These are phyloP conservation scores for Zele albiditarsus DNA, from an alignment of 2,888 invertebrate genomes.

Conservation along the genomic window DNA sequence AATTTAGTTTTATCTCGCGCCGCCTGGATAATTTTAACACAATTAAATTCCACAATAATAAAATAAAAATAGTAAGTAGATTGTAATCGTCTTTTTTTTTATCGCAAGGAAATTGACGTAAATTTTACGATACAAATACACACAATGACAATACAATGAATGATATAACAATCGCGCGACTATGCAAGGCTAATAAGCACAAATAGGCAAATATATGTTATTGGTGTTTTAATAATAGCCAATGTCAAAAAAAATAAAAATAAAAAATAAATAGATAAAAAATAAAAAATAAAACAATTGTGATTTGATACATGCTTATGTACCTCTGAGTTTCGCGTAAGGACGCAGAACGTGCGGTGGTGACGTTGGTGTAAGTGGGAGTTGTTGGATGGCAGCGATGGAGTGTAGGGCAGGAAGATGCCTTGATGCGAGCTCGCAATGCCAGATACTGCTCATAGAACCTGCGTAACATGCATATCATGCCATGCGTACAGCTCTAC, in stretches of 20 bases:
- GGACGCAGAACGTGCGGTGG: constrained; percentile 77
- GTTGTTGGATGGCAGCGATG: constrained; percentile 71
- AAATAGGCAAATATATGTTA: constrained; percentile 12
- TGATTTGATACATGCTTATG: constrained; percentile 57
- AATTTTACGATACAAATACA: background rate
- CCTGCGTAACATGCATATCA: constrained; percentile 77
- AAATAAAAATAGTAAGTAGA: background rate
- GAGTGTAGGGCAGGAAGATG: constrained; percentile 86
- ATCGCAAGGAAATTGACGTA: background rate
- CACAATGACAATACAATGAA: background rate
- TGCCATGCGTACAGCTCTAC: constrained; percentile 68
- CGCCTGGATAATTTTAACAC: constrained; percentile 57
- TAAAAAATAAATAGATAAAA: constrained; percentile 28
- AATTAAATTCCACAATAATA: constrained; percentile 2
- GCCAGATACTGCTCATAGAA: constrained; percentile 92
- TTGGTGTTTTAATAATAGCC: background rate
- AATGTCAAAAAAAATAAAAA: constrained; percentile 27
- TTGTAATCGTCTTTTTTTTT: background rate
- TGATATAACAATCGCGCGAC: constrained; percentile 6
- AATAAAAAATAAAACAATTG: constrained; percentile 46
- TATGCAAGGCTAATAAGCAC: constrained; percentile 6
- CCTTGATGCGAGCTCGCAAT: constrained; percentile 91
- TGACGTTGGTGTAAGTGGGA: constrained; percentile 72
- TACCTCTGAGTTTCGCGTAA: constrained; percentile 75
- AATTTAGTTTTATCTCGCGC: constrained; percentile 70